Evolutionary conservation across 2,888 invertebrate species (phyloP).

Genomic region (Escarpia spicata): DNA sequence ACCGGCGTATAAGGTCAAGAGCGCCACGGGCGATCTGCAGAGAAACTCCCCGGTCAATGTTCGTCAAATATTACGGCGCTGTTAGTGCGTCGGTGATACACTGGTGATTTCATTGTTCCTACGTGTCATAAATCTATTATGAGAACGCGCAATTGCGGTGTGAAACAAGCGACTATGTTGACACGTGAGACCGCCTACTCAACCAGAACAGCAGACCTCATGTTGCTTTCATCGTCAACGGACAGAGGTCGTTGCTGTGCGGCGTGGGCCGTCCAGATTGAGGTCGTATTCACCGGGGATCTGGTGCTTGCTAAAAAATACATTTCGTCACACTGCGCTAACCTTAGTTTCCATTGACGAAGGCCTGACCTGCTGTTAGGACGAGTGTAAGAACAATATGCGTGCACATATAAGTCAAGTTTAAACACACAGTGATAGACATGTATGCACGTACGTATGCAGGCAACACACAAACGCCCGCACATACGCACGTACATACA

Average conservation of each 20-base stretch:
- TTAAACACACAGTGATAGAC: no score
- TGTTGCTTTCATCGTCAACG: background rate
- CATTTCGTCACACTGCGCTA: background rate
- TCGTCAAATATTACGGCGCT: constrained; percentile 5
- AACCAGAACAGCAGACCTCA: background rate
- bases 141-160: background rate
- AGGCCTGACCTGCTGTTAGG: no score
- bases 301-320: background rate
- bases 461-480: background rate
- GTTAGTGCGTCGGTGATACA: background rate
- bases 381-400: no score
- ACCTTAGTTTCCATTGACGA: background rate
- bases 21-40: background rate
- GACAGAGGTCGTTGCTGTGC: background rate
- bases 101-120: background rate
- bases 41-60: background rate
- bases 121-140: constrained; percentile 16
- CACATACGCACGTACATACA: background rate
- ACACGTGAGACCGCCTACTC: background rate
- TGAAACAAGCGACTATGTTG: background rate
- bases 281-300: background rate
- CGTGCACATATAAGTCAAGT: no score
- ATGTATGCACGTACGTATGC: no score
- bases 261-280: background rate
- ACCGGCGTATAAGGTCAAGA: background rate